A percentile compares a stretch with the other conserved stretches of the same genome.
Conservation (phyloP, 2,113 vertebrate genomes). For the Ceyx margarethae region DNA sequence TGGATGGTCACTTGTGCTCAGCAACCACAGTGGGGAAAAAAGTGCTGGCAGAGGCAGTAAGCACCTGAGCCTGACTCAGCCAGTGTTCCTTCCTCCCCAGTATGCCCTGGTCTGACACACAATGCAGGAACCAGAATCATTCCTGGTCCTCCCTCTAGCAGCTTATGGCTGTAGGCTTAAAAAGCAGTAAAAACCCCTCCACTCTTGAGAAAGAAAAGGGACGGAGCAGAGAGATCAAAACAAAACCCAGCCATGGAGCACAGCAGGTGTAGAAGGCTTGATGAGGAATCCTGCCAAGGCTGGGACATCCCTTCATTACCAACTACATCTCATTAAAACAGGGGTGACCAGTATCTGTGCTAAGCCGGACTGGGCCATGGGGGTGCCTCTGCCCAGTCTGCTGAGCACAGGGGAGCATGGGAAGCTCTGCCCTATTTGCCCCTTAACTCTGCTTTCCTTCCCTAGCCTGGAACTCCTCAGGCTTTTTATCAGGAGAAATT, state of each 20-base stretch:
- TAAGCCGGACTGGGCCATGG: rapidly evolving
- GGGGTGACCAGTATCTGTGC: background rate
- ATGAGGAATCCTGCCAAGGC: background rate
- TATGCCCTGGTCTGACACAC: background rate
- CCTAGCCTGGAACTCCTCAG: background rate
- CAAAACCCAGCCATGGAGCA: background rate
- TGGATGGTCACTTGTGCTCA: background rate
- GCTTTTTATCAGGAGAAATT: background rate
- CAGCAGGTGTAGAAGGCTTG: background rate
- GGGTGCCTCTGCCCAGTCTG: background rate
- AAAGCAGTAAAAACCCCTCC: background rate
- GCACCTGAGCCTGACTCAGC: background rate
- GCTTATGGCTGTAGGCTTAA: background rate
- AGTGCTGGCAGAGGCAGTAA: background rate
- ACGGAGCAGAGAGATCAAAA: background rate
- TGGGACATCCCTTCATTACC: background rate
- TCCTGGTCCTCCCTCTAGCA: background rate
- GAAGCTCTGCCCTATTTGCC: background rate
- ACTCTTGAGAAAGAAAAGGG: background rate
- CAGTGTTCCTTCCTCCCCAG: background rate
- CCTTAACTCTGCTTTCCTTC: background rate
- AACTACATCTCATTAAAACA: background rate
- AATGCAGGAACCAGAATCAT: background rate
- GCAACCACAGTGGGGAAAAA: background rate
- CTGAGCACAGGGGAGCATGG: rapidly evolving